Evolutionary conservation across 2,113 vertebrate species (phyloP).

Genomic region (Trichomycterus rosablanca): DNA sequence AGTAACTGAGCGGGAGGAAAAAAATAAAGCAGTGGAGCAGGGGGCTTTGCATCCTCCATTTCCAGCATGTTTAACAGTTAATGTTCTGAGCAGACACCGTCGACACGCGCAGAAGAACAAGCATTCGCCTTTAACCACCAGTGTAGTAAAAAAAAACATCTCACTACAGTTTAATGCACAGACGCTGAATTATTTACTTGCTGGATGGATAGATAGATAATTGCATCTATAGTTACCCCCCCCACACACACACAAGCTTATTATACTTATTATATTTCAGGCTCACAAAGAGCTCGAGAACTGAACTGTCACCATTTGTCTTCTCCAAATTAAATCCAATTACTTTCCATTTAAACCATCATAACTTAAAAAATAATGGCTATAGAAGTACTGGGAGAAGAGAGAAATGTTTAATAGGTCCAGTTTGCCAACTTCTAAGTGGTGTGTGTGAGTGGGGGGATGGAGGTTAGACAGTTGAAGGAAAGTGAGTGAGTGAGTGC

Average conservation of each 20-base stretch:
- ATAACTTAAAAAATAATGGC: slow-evolving; percentile 10
- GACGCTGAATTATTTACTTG: slow-evolving; percentile 29
- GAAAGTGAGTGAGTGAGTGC: slow-evolving; percentile 9
- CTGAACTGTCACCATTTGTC: slow-evolving; percentile 23
- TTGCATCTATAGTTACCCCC: slow-evolving; percentile 23
- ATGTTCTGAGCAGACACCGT: slow-evolving; percentile 14
- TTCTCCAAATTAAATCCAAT: slow-evolving; percentile 13
- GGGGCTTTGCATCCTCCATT: background rate
- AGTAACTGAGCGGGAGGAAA: slow-evolving; percentile 14
- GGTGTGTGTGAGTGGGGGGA: background rate
- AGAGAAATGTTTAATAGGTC: slow-evolving; percentile 1
- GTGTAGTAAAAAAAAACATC: slow-evolving; percentile 12
- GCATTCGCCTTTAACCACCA: slow-evolving; percentile 6
- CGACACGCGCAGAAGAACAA: background rate
- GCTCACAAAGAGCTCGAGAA: background rate
- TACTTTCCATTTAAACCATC: slow-evolving; percentile 19
- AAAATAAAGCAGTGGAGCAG: background rate
- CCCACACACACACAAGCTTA: background rate
- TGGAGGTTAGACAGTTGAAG: background rate
- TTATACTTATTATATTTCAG: background rate
- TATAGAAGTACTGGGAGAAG: slow-evolving; percentile 1
- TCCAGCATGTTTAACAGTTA: slow-evolving; percentile 25
- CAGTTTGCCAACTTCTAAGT: background rate
- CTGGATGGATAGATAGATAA: slow-evolving; percentile 27
- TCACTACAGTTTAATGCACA: slow-evolving; percentile 5